Conservation (phyloP, 2,113 vertebrate species). For the Laticauda laticaudata region DNA sequence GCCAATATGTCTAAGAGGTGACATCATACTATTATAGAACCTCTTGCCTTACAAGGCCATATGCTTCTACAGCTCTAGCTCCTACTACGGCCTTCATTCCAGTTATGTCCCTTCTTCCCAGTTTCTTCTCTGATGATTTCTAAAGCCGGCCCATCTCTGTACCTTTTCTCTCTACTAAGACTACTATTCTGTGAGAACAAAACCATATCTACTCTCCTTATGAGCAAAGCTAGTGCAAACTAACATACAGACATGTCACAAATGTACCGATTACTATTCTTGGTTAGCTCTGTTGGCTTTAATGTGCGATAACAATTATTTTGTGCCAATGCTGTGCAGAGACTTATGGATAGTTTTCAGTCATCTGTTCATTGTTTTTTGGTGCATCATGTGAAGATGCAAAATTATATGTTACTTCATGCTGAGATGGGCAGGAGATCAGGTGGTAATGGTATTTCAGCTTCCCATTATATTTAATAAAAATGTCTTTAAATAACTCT, state of each 20-base stretch:
- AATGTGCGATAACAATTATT: not conserved
- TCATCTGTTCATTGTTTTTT: not conserved
- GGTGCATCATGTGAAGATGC: not conserved
- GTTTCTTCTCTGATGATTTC: not conserved
- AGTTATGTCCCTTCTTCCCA: not conserved
- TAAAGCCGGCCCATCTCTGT: not conserved
- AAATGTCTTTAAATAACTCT: not conserved
- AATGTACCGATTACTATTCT: not conserved
- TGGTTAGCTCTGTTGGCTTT: not conserved
- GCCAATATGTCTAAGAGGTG: not conserved
- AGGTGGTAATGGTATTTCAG: not conserved
- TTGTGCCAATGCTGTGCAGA: not conserved
- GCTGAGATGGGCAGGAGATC: not conserved
- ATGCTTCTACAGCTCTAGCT: not conserved
- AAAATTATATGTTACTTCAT: not conserved
- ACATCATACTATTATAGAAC: not conserved
- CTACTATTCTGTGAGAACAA: not conserved
- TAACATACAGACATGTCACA: not conserved
- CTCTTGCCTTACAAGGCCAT: not conserved
- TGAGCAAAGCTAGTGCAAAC: not conserved
- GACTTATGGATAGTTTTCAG: not conserved
- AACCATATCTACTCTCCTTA: not conserved
- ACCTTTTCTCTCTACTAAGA: not conserved
- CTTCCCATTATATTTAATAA: not conserved
- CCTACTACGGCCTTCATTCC: not conserved